Evolutionary conservation across 1,140 invertebrate species (phyloP), one percentile per base, ranked within the genome.

Genomic region (Brachionus plicatilis): DNA sequence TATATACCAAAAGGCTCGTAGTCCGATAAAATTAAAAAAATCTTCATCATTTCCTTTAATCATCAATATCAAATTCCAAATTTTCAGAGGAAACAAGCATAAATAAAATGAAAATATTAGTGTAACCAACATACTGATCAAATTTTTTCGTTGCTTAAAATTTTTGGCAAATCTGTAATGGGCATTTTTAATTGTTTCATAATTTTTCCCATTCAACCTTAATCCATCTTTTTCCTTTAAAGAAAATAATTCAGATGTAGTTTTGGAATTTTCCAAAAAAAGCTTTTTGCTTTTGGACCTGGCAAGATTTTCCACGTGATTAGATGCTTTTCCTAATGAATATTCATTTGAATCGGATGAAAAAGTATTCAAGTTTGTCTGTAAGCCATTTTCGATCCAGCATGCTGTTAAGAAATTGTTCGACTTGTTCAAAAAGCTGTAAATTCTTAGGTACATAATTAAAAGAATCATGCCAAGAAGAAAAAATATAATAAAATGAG

Each of bases 11-110:
- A 12, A 82, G 6, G 11, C 9, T n/a, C 33, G 8, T 24, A 82
- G 7, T n/a, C 53, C 43, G 11, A 82, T 33, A 12, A 24, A 0
- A 37, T 41, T 12, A 47, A 41, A 65, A 47, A 82, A 82, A 45
- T 14, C 1, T n/a, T n/a, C n/a, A 43, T 65, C 27, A 12, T 33
- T 60, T 20, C 33, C 50, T 56, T 65, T 43, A 11, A 82, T 45
- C 24, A 68, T 82, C 5, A 82, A 29, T 37, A 68, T 14, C 2
- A 65, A 27, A 68, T 60, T 82, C 79, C 79, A 82, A 11, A 82
- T 17, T 82, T 82, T 82, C 11, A 82, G 2, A 12, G 79, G 79
- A 68, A 82, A 82, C 17, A 82, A 43, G 7, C 33, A 82, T n/a
- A 82, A 37, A 27, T 82, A 82, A 82, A 82, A 82, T 14, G 45